A percentile compares a stretch with the other conserved stretches of the same genome.
Evolutionary conservation across 1,140 invertebrate genomes (phyloP).

Genomic region (Wasmannia auropunctata): DNA sequence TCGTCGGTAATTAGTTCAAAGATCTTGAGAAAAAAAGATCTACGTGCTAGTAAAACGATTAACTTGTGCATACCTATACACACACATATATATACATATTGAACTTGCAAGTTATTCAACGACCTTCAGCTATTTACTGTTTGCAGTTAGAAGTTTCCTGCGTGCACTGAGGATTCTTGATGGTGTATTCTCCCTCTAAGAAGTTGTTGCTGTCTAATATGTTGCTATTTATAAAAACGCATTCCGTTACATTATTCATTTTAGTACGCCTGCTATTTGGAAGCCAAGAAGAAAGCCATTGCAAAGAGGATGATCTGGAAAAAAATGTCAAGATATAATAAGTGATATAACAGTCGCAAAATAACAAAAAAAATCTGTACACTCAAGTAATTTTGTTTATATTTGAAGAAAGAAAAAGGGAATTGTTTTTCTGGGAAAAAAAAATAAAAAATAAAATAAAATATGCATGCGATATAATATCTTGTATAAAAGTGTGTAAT

Average conservation of each 20-base stretch:
- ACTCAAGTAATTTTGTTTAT: neutral
- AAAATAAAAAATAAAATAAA: neutral
- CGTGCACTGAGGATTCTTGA: neutral
- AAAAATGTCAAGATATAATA: neutral
- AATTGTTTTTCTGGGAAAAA: too few relatives aligned
- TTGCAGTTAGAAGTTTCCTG: neutral
- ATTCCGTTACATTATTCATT: neutral
- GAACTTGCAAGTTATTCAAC: too few relatives aligned
- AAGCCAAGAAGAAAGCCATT: too few relatives aligned
- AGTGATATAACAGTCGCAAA: neutral
- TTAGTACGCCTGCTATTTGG: too few relatives aligned
- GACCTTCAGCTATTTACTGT: neutral
- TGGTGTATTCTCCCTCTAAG: neutral
- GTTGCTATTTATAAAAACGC: neutral
- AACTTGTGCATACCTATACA: too few relatives aligned
- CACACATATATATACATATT: too few relatives aligned
- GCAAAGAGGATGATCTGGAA: neutral
- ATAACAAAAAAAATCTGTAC: neutral
- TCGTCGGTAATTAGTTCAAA: neutral
- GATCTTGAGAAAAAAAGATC: neutral
- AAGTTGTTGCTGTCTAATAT: neutral
- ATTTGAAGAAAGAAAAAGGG: too few relatives aligned
- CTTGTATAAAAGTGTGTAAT: constrained; percentile 1
- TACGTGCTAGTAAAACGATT: neutral
- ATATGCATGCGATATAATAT: neutral